Percentiles rank a stretch among this genome's conserved stretches.
Evolutionary conservation across 2,113 vertebrate species (phyloP).

Genomic region (Nanorana parkeri): DNA sequence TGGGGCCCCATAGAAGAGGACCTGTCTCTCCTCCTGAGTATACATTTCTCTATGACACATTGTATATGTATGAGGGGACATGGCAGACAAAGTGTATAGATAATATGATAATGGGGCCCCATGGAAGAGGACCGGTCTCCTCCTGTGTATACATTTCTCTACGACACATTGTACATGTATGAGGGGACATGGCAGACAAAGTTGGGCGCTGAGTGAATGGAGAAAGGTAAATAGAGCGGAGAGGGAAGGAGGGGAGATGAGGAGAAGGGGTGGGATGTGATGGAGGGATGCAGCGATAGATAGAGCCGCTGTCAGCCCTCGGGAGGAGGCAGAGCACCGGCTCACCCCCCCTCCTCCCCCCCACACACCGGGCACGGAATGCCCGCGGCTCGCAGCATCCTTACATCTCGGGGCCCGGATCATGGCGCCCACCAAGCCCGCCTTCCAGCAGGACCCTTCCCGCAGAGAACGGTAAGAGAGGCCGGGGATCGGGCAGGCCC

Average conservation of each 20-base stretch:
- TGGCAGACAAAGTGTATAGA: no score
- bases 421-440: constrained; percentile 98
- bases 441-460: constrained; percentile 96
- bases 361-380: constrained; percentile 9
- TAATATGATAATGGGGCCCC: no score
- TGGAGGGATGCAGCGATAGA: constrained; percentile 55
- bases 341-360: neutral
- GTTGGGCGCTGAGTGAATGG: no score
- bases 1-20: no score
- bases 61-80: no score
- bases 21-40: no score
- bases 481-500: constrained; percentile 54
- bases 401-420: constrained; percentile 75
- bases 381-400: constrained; percentile 32
- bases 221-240: neutral
- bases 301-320: constrained; percentile 58
- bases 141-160: no score
- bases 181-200: no score
- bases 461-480: constrained; percentile 95
- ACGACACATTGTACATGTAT: no score
- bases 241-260: constrained; percentile 6
- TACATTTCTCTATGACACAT: no score
- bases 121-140: no score
- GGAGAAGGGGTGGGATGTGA: constrained; percentile 45
- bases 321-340: constrained; percentile 48